Evolutionary conservation across 2,113 vertebrate species (phyloP), one percentile per base, ranked within the genome.

Genomic region (Candoia aspera): DNA sequence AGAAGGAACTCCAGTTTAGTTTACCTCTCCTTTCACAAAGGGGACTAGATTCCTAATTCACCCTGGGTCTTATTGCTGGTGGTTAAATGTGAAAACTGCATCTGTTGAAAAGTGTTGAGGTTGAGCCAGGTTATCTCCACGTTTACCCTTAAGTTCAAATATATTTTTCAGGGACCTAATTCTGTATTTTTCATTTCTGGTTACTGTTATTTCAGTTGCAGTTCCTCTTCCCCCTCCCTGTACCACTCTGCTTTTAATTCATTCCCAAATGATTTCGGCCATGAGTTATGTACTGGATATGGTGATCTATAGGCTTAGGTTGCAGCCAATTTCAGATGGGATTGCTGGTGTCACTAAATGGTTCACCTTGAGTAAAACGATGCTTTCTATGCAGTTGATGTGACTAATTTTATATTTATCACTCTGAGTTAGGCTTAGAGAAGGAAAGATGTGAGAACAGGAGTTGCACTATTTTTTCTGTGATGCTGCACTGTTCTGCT

Each of bases 401-500:
- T n/a, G 42, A 79, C 33, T 37, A 79, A 33, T 79, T 79, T 79
- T 79, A n/a, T 42, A 79, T 42, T 42, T 79, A 21, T 79, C 19
- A 2, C 33, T 42, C 73, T 79, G 42, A 79, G 33, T 79, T 21
- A 84, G 17, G 62, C 23, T 60, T 79, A 17, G 68, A 33, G 53
- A 92, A 42, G n/a, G 23, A 84, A 49, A 33, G 29, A 73, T 26
- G 54, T 57, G 33, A 26, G 15, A 86, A 86, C 49, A 86, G 64
- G 37, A 29, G n/a, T 19, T 57, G 13, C 64, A 55, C 24, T 29
- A n/a, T 0, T 12, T 29, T 88, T 12, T 17, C 13, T 0, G 57
- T 87, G 94, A 91, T 92, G 87, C 86, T 90, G 57, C 91, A 89
- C 91, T 57, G 90, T 58, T 90, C 58, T 54, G 33, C 55, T 12